Percentiles rank a stretch among this genome's conserved stretches.
phyloP scores from a whole-genome alignment of 2,888 invertebrate species.

The Agapostemon virescens region DNA sequence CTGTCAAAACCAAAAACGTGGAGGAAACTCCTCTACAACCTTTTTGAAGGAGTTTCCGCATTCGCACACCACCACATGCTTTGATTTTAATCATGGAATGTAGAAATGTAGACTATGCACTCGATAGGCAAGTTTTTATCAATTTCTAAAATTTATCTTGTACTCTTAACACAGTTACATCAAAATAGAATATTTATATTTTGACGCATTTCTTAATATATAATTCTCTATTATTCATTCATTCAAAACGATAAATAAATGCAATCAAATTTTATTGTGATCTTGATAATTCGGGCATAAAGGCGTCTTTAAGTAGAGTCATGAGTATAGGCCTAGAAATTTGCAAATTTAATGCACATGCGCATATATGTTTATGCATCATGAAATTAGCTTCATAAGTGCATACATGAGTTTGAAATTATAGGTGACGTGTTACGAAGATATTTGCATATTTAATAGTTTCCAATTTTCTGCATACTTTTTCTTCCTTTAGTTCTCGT shows the following conservation, averaged over 20 bases:
- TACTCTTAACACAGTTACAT: background rate
- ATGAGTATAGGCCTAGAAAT: background rate
- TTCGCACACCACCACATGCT: slow-evolving; percentile 48
- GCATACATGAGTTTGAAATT: background rate
- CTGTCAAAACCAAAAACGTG: slow-evolving; percentile 72
- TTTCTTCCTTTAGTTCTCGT: background rate
- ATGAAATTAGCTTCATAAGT: background rate
- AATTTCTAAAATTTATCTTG: background rate
- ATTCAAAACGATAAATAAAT: background rate
- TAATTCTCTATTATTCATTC: background rate
- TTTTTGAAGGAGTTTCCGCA: slow-evolving; percentile 58
- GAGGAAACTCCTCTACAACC: slow-evolving; percentile 61
- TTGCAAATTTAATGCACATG: background rate
- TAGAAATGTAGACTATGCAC: slow-evolving; percentile 12
- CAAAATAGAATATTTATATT: background rate
- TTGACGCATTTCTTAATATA: background rate
- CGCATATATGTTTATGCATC: background rate
- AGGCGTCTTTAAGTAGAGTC: slow-evolving; percentile 47
- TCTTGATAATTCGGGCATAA: background rate
- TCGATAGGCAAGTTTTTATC: background rate
- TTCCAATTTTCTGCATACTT: background rate
- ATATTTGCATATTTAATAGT: background rate
- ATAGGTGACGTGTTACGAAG: background rate
- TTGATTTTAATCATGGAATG: slow-evolving; percentile 33
- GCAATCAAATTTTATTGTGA: slow-evolving; percentile 19